Conservation (phyloP, 2,113 vertebrate genomes). For the Artemisiospiza belli region DNA sequence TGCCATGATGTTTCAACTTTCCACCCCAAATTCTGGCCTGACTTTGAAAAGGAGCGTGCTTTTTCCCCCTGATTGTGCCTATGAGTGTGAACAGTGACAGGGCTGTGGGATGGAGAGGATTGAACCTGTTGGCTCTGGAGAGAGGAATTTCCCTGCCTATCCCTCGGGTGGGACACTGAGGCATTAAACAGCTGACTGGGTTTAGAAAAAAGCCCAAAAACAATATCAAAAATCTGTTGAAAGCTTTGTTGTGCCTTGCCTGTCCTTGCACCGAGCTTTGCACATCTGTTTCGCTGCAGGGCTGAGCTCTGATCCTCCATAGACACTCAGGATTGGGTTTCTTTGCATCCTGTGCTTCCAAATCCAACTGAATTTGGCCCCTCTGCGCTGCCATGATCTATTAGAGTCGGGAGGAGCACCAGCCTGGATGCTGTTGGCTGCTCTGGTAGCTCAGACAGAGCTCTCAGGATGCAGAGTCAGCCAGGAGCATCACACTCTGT, state of each 20-base stretch:
- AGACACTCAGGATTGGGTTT: not conserved
- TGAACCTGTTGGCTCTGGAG: not conserved
- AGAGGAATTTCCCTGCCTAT: not conserved
- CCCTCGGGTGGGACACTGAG: not conserved
- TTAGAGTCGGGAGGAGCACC: not conserved
- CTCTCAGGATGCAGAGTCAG: not conserved
- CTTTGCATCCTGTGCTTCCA: not conserved
- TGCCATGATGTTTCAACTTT: not conserved
- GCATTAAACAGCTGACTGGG: not conserved
- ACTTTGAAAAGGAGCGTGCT: not conserved
- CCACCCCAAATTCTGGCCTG: not conserved
- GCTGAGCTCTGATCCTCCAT: not conserved
- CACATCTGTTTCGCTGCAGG: not conserved
- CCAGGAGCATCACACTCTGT: rapidly evolving
- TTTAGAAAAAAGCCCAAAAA: not conserved
- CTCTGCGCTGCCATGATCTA: not conserved
- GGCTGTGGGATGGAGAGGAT: not conserved
- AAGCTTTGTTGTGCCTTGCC: not conserved
- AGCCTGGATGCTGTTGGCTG: not conserved
- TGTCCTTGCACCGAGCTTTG: not conserved
- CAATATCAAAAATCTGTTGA: not conserved
- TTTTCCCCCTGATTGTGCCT: no score
- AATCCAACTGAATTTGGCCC: not conserved
- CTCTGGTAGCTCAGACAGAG: not conserved
- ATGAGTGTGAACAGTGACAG: rapidly evolving